Base-by-base conservation (phyloP, 2,888 invertebrate species). In the Chrysomela aeneicollis region DNA sequence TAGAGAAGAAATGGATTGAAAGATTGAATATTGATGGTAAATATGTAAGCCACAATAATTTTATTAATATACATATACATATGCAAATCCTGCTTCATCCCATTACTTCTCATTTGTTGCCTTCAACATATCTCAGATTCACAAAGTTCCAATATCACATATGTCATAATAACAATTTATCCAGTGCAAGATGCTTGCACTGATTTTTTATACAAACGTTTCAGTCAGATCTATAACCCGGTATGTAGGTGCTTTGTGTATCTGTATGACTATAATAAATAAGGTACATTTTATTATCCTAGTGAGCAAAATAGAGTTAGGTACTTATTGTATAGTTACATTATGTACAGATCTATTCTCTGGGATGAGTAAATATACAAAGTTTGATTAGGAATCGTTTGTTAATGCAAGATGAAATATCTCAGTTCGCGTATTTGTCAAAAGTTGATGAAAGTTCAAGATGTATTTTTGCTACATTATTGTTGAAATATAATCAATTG, bases 61-160 rank as follows among this genome's bases (percentile, higher is more conserved):
- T n/a, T n/a, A 26, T 26, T 5, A 26, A 26, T 26, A 3, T 26
- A 6, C 26, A 26, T 26, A 26, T 26, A 26, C n/a, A n/a, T n/a
- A n/a, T n/a, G n/a, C n/a, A n/a, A 26, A 26, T 26, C 26, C 6
- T 2, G 12, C 8, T 2, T 35, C 9, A 35, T 35, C 12, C n/a
- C 15, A 3, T 4, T n/a, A 2, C 42, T n/a, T 42, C 42, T 42
- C 12, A 1, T 42, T 12, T 35, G 12, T 6, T 10, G 42, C 15
- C 42, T 15, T n/a, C n/a, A 15, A 15, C n/a, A 42, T 42, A 10
- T 15, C 15, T 42, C 42, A 42, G 15, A 42, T 42, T 42, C 42
- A 42, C 42, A 42, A 42, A 15, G 42, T 42, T 42, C 15, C n/a
- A 42, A 42, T 42, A 42, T 42, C 42, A 42, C 42, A 42, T 42